phyloP scores from a whole-genome alignment of 2,797 vertebrate genomes.

The Limnodromus scolopaceus region DNA sequence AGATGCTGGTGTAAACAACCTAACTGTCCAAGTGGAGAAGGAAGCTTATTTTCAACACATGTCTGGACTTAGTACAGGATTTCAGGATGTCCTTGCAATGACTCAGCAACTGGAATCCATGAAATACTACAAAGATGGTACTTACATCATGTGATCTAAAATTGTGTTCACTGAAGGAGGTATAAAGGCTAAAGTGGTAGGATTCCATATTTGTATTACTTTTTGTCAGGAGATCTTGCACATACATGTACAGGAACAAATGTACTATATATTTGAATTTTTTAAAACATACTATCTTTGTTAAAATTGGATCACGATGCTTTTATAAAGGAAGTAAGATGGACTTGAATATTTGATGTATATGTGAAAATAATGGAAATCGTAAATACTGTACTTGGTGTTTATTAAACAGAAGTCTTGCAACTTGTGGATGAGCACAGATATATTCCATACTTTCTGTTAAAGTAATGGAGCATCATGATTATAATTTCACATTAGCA shows the following conservation, averaged over 20 bases:
- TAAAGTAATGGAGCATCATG: not conserved
- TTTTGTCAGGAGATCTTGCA: conserved; percentile 60
- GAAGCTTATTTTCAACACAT: conserved; percentile 98
- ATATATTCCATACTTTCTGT: conserved; percentile 25
- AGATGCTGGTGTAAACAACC: conserved; percentile 93
- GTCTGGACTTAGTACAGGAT: conserved; percentile 96
- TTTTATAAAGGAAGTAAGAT: conserved; percentile 69
- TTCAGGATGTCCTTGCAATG: conserved; percentile 94
- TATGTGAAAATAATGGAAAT: conserved; percentile 62
- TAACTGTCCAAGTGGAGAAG: conserved; percentile 97
- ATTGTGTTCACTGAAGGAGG: not conserved
- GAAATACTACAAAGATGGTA: conserved; percentile 93
- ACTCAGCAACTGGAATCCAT: conserved; percentile 95
- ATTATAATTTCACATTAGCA: not conserved
- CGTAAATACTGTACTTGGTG: conserved; percentile 25
- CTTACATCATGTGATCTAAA: conserved; percentile 90
- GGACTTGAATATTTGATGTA: conserved; percentile 56
- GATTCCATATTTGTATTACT: conserved; percentile 11
- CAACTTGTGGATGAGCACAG: conserved; percentile 1
- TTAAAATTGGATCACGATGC: conserved; percentile 63
- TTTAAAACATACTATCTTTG: conserved; percentile 55
- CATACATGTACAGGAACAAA: conserved; percentile 71
- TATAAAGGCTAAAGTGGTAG: not conserved
- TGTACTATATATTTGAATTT: conserved; percentile 66
- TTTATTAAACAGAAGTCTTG: conserved; percentile 65